phyloP scores from a whole-genome alignment of 2,113 vertebrate genomes.

The Clupea harengus region DNA sequence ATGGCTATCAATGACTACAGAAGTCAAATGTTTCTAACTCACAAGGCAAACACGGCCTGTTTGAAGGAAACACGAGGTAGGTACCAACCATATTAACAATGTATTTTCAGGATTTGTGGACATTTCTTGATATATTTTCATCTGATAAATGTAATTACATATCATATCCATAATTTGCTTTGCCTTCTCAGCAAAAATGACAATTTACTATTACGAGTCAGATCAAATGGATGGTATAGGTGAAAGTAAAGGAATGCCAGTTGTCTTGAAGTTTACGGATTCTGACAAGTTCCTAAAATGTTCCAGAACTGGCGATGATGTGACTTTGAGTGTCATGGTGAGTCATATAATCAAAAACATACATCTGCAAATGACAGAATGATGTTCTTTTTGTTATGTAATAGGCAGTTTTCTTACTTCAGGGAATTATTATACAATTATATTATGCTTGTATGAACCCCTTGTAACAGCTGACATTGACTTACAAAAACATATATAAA shows the following conservation, averaged over 20 bases:
- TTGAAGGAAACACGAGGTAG: constrained; percentile 31
- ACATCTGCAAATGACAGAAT: too few species aligned
- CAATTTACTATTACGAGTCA: constrained; percentile 44
- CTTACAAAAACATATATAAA: too few species aligned
- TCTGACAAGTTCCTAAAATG: constrained; percentile 46
- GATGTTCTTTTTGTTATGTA: too few species aligned
- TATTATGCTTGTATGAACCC: too few species aligned
- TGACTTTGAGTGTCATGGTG: constrained; percentile 43
- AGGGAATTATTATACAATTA: too few species aligned
- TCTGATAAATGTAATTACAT: background rate
- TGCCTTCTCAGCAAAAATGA: constrained; percentile 42
- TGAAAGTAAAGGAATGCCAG: constrained; percentile 37
- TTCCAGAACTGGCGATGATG: background rate
- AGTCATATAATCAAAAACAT: background rate
- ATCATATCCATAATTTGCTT: constrained; percentile 4
- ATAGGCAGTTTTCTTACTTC: too few species aligned
- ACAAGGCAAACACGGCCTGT: background rate
- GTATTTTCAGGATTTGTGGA: too few species aligned
- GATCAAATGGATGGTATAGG: background rate
- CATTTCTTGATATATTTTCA: too few species aligned
- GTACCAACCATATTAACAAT: background rate
- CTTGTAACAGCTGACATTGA: too few species aligned
- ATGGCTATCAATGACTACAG: constrained; percentile 42
- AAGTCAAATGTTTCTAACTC: constrained; percentile 21
- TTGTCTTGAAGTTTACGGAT: constrained; percentile 49